Evolutionary conservation across 2,797 vertebrate genomes (phyloP).

Genomic region (Gallinago nigripennis): DNA sequence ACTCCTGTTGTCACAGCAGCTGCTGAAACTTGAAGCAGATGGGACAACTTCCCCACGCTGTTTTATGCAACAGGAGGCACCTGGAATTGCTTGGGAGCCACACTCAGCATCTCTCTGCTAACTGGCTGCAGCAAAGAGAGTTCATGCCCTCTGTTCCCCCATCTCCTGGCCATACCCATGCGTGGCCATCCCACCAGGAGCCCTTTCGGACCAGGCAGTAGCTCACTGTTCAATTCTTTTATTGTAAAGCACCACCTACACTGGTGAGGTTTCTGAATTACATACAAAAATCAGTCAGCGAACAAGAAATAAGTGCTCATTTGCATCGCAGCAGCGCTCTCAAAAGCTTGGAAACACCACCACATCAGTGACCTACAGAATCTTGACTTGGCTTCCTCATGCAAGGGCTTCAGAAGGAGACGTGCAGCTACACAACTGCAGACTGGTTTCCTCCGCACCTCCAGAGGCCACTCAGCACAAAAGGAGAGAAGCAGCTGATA

Average conservation of each 20-base stretch:
- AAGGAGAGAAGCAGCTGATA: background rate
- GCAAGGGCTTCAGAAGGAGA: background rate
- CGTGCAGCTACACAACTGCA: background rate
- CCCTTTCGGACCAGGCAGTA: background rate
- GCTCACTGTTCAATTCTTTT: background rate
- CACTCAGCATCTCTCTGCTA: background rate
- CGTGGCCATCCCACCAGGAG: accelerated
- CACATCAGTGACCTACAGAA: background rate
- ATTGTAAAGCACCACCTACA: background rate
- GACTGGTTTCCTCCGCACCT: background rate
- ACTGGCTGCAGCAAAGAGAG: background rate
- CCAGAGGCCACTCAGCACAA: background rate
- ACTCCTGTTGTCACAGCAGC: background rate
- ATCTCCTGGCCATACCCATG: background rate
- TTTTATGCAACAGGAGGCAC: background rate
- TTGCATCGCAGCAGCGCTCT: background rate
- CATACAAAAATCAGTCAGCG: background rate
- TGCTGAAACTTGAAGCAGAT: background rate
- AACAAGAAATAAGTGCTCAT: background rate
- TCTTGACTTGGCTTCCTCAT: background rate
- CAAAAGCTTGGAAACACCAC: background rate
- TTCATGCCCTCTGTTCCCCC: background rate
- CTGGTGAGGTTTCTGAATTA: background rate
- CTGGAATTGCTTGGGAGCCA: background rate
- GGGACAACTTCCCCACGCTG: background rate